A percentile compares a stretch with the other conserved stretches of the same genome.
These are phyloP conservation scores for Rhaphigaster nebulosa DNA, from an alignment of 2,888 invertebrate species.

Conservation along the genomic window DNA sequence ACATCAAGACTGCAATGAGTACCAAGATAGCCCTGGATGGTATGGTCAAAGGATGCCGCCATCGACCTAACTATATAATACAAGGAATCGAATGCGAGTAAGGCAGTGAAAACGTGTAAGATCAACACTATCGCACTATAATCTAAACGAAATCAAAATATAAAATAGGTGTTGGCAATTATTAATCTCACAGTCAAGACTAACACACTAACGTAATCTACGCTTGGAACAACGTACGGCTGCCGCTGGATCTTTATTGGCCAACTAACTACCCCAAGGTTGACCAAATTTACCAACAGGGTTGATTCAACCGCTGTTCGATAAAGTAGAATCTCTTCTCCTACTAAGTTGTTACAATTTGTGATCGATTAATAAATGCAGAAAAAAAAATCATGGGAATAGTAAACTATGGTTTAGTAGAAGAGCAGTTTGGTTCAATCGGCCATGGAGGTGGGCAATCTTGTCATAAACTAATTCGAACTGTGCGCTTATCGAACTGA, in stretches of 20 bases:
- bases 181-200: neutral
- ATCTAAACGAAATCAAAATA: neutral
- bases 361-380: too few relatives aligned
- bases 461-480: too few relatives aligned
- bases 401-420: too few relatives aligned
- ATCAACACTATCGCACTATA: neutral
- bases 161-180: conserved; percentile 1
- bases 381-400: too few relatives aligned
- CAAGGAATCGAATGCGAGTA: neutral
- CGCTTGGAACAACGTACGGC: neutral
- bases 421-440: too few relatives aligned
- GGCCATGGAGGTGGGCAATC: too few relatives aligned
- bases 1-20: neutral
- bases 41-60: neutral
- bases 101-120: neutral
- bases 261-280: neutral
- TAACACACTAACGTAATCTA: neutral
- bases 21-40: neutral
- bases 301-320: neutral
- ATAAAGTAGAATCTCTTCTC: too few relatives aligned
- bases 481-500: too few relatives aligned
- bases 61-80: neutral
- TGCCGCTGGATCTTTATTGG: neutral
- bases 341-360: too few relatives aligned
- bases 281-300: neutral